These are phyloP conservation scores for Protaetia brevitarsis DNA, from an alignment of 1,140 invertebrate genomes.

Conservation along the genomic window DNA sequence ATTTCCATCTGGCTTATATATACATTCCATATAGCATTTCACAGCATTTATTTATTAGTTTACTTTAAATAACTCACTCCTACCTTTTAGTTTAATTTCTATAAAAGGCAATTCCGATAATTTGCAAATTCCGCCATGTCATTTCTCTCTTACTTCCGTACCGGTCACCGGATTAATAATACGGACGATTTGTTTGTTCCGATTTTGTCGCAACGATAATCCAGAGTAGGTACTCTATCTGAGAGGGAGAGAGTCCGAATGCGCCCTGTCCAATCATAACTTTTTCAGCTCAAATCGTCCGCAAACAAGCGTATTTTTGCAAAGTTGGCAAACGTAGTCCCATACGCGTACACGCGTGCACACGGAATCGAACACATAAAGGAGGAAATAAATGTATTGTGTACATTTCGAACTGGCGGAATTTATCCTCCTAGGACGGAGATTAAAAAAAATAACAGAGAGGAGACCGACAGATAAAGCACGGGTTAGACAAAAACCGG, in stretches of 20 bases:
- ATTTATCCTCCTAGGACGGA: conserved; percentile 11
- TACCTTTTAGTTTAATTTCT: no score
- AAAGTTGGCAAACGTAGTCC: background rate
- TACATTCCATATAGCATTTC: no score
- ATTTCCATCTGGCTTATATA: no score
- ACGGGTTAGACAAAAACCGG: conserved; percentile 17
- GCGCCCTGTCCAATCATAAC: background rate
- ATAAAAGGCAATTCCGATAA: background rate
- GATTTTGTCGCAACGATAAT: no score
- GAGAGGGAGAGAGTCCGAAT: background rate
- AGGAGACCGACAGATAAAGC: background rate
- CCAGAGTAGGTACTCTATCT: background rate
- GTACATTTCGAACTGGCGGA: conserved; percentile 13
- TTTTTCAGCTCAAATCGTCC: conserved; percentile 12
- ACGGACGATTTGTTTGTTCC: background rate
- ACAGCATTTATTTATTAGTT: no score
- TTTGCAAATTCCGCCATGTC: background rate
- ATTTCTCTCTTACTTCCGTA: background rate
- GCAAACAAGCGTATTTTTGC: conserved; percentile 11
- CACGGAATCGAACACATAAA: background rate
- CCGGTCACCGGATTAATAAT: background rate
- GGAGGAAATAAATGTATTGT: conserved; percentile 18
- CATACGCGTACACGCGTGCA: background rate
- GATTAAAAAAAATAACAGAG: background rate
- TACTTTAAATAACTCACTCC: no score